phyloP scores from a whole-genome alignment of 2,888 invertebrate genomes.

The Xestia sexstrigata region DNA sequence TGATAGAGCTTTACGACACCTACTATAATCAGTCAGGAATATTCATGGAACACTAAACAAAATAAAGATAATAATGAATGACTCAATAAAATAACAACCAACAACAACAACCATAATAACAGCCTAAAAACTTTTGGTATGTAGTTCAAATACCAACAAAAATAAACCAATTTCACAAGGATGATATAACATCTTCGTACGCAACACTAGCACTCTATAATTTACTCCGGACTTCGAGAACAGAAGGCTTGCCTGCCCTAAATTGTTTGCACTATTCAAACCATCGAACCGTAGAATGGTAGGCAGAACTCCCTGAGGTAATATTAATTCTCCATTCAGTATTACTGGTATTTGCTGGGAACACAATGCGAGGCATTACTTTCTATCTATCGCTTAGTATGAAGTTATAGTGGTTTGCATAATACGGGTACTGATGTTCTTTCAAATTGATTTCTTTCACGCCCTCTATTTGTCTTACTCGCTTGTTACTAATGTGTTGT shows the following conservation, averaged over 20 bases:
- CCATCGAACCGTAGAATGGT: slow-evolving; percentile 43
- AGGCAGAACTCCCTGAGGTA: slow-evolving; percentile 33
- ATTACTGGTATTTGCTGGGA: slow-evolving; percentile 50
- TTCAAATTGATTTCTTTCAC: slow-evolving; percentile 61
- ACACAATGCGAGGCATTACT: slow-evolving; percentile 49
- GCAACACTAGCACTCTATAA: slow-evolving; percentile 49
- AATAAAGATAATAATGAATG: not conserved
- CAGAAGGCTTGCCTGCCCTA: slow-evolving; percentile 35
- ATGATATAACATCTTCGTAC: slow-evolving; percentile 51
- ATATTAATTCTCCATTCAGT: slow-evolving; percentile 56
- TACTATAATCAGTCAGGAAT: not conserved
- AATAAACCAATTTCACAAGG: slow-evolving; percentile 47
- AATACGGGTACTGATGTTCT: slow-evolving; percentile 44
- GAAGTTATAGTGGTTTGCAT: slow-evolving; percentile 44
- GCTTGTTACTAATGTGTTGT: slow-evolving; percentile 28
- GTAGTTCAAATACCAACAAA: slow-evolving; percentile 42
- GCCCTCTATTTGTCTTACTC: slow-evolving; percentile 56
- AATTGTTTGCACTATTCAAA: slow-evolving; percentile 62
- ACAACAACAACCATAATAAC: slow-evolving; percentile 4
- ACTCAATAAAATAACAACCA: too few relatives aligned
- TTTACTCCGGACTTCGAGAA: slow-evolving; percentile 46
- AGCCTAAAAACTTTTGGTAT: slow-evolving; percentile 21
- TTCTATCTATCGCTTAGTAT: slow-evolving; percentile 41
- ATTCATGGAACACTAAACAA: not conserved
- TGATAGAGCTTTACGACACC: not conserved